A percentile compares a stretch with the other conserved stretches of the same genome.
These are phyloP conservation scores for Netelia melanura DNA, from an alignment of 2,888 invertebrate species.

Conservation along the genomic window DNA sequence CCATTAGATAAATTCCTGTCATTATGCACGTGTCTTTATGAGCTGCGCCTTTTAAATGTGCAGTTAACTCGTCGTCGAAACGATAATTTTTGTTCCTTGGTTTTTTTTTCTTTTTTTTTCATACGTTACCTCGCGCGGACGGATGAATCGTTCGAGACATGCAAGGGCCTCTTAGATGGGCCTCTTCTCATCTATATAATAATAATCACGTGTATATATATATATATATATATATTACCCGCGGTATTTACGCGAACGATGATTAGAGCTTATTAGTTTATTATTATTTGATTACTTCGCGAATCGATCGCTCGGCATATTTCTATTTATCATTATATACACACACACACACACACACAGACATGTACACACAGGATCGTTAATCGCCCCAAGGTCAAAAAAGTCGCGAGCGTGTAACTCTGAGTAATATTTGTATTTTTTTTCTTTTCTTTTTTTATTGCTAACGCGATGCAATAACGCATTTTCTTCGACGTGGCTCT, in stretches of 20 bases:
- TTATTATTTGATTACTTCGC: conserved; percentile 55
- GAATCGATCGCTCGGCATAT: conserved; percentile 35
- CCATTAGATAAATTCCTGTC: conserved; percentile 57
- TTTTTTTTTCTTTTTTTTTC: not conserved
- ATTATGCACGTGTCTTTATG: conserved; percentile 37
- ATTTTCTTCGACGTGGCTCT: too few species aligned
- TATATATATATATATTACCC: not conserved
- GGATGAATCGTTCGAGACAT: conserved; percentile 34
- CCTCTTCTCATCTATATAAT: conserved; percentile 44
- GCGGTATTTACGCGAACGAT: conserved; percentile 31
- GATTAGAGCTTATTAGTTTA: conserved; percentile 46
- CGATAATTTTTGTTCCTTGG: conserved; percentile 52
- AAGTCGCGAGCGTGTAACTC: conserved; percentile 4
- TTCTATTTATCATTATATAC: conserved; percentile 1
- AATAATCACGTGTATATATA: conserved; percentile 29
- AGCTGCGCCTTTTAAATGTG: conserved; percentile 40
- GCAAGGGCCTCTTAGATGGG: conserved; percentile 22
- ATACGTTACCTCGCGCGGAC: not conserved
- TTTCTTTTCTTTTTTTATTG: not conserved
- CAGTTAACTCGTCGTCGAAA: conserved; percentile 54
- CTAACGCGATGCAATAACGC: not conserved
- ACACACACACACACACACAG: not conserved
- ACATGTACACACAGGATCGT: not conserved
- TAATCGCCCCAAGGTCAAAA: conserved; percentile 7
- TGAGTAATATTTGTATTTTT: not conserved